phyloP scores from a whole-genome alignment of 1,140 invertebrate species.

The Conus betulinus region DNA sequence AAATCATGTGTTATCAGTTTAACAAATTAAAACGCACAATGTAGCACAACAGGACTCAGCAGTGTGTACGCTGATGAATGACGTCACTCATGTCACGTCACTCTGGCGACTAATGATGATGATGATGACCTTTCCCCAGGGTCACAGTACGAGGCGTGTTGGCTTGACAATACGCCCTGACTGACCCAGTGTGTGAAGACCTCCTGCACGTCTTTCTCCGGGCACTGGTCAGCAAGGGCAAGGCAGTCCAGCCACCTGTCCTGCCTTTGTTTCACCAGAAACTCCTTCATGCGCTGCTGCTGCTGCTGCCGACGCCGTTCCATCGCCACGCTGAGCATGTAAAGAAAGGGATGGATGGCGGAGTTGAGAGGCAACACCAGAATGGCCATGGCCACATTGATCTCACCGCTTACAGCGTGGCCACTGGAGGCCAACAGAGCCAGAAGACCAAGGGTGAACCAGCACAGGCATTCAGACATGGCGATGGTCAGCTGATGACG shows the following conservation, averaged over 20 bases:
- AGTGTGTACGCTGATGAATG: too few relatives aligned
- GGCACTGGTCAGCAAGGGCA: neutral
- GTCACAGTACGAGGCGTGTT: neutral
- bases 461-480: conserved; percentile 13
- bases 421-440: conserved; percentile 2
- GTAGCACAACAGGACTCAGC: too few relatives aligned
- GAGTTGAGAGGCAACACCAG: neutral
- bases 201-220: neutral
- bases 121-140: too few relatives aligned
- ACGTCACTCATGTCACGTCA: too few relatives aligned
- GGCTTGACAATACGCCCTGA: neutral
- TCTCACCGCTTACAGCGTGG: neutral
- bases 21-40: too few relatives aligned
- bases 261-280: neutral
- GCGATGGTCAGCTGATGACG: neutral
- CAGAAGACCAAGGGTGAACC: neutral
- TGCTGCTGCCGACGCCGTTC: neutral
- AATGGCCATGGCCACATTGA: conserved; percentile 1
- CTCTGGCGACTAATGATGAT: too few relatives aligned
- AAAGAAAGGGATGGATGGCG: conserved; percentile 43
- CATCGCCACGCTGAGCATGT: conserved; percentile 27
- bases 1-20: too few relatives aligned
- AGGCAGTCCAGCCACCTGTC: neutral
- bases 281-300: neutral
- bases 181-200: neutral